Evolutionary conservation across 2,113 vertebrate species (phyloP).

Genomic region (Motacilla alba): DNA sequence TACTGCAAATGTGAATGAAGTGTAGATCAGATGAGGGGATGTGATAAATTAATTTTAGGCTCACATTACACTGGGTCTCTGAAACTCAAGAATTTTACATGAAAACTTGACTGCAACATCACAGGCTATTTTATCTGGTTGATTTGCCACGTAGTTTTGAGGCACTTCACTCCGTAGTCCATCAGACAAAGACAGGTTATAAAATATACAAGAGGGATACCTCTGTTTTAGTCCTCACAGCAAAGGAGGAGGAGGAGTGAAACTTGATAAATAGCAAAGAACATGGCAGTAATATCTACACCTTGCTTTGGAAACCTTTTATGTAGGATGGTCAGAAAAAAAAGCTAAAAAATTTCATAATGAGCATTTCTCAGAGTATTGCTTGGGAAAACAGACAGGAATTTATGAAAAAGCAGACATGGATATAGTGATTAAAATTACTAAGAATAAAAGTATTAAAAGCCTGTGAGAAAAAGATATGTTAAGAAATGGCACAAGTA

Average conservation of each 20-base stretch:
- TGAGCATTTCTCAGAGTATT: background rate
- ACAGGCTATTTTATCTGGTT: background rate
- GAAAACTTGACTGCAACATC: background rate
- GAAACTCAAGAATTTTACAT: background rate
- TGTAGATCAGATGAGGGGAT: background rate
- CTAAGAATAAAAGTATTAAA: background rate
- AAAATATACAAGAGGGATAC: background rate
- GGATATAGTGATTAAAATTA: background rate
- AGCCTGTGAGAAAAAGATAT: background rate
- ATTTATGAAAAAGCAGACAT: background rate
- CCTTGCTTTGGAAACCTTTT: background rate
- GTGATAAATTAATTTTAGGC: background rate
- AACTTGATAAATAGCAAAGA: background rate
- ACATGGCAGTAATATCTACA: background rate
- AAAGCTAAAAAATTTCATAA: background rate
- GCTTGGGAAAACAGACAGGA: background rate
- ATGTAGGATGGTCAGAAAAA: background rate
- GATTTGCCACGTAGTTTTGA: background rate
- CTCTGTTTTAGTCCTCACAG: background rate
- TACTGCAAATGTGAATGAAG: background rate
- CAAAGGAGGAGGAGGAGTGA: background rate
- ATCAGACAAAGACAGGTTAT: background rate
- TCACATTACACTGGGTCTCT: background rate
- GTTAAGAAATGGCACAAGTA: background rate
- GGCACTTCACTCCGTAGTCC: background rate